Evolutionary conservation across 2,888 invertebrate genomes (phyloP).

Genomic region (Drosophila gaucha): DNA sequence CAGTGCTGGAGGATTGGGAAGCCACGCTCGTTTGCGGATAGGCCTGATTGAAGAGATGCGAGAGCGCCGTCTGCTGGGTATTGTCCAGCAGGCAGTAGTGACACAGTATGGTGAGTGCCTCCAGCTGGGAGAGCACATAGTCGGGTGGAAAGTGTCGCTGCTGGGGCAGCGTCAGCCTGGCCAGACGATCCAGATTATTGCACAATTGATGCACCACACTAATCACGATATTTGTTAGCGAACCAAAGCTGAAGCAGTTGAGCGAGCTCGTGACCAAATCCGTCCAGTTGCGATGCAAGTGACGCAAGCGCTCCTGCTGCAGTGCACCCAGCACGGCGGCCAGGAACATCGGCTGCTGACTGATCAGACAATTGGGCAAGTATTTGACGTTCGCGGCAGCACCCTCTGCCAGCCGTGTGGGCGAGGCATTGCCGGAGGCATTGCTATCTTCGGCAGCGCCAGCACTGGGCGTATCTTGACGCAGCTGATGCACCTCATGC

Average conservation of each 20-base stretch:
- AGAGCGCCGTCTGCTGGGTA: constrained; percentile 86
- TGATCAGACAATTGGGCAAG: constrained; percentile 88
- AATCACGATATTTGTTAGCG: constrained; percentile 91
- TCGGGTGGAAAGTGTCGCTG: constrained; percentile 87
- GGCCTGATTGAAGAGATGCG: constrained; percentile 86
- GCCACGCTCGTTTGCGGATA: constrained; percentile 86
- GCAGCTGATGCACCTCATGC: constrained; percentile 88
- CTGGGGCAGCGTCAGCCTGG: constrained; percentile 81
- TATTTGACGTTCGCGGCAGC: constrained; percentile 86
- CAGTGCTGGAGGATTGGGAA: constrained; percentile 87
- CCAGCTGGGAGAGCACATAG: constrained; percentile 91
- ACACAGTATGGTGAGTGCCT: constrained; percentile 91
- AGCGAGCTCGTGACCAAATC: constrained; percentile 91
- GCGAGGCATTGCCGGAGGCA: constrained; percentile 80
- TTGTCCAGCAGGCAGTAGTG: constrained; percentile 91
- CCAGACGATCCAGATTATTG: constrained; percentile 89
- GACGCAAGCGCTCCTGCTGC: constrained; percentile 89
- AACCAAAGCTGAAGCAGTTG: constrained; percentile 90
- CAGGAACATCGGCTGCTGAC: constrained; percentile 93
- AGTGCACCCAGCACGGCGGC: constrained; percentile 91
- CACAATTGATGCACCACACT: constrained; percentile 91
- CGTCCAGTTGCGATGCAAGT: constrained; percentile 93
- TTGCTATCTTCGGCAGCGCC: constrained; percentile 54
- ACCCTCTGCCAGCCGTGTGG: constrained; percentile 76
- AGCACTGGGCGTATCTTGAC: constrained; percentile 83